Evolutionary conservation across 92 coral and sea anemone species (phyloP).

Genomic region (Bergia puertoricense): DNA sequence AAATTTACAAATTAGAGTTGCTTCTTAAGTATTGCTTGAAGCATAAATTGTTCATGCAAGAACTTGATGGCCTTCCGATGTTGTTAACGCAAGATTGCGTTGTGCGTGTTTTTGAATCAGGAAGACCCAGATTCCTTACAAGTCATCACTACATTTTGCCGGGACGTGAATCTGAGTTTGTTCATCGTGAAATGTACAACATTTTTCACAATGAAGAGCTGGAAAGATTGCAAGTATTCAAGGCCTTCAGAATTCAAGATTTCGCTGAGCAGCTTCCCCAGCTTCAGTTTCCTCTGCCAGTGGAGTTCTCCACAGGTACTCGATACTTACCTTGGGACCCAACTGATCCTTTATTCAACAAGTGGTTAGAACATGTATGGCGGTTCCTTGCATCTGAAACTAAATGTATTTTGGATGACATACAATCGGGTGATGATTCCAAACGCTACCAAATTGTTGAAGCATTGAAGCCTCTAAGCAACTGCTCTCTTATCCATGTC

Average conservation of each 20-base stretch:
- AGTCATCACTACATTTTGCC: slow-evolving; percentile 52
- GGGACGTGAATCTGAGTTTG: slow-evolving; percentile 35
- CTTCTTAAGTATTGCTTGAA: slow-evolving; percentile 68
- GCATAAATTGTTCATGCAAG: slow-evolving; percentile 35
- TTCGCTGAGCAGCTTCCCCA: slow-evolving; percentile 57
- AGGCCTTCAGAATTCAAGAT: slow-evolving; percentile 52
- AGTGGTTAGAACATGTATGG: slow-evolving; percentile 63
- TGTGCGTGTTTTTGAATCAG: slow-evolving; percentile 51
- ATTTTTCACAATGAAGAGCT: slow-evolving; percentile 17
- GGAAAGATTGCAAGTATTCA: slow-evolving; percentile 40
- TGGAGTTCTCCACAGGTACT: background rate
- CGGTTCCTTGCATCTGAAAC: slow-evolving; percentile 32
- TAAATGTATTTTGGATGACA: background rate
- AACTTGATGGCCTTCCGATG: slow-evolving; percentile 70
- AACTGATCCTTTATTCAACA: background rate
- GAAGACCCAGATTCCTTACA: slow-evolving; percentile 52
- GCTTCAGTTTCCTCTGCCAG: background rate
- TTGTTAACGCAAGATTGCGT: slow-evolving; percentile 76
- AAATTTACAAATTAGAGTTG: slow-evolving; percentile 22
- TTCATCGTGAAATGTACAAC: slow-evolving; percentile 38
- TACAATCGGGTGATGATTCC: background rate
- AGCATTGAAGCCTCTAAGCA: too few species aligned
- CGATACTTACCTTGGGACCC: slow-evolving; percentile 57
- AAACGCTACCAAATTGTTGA: background rate
- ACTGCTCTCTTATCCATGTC: too few species aligned